These are phyloP conservation scores for Pseudorectes ferrugineus DNA, from an alignment of 2,113 vertebrate species.

Conservation along the genomic window DNA sequence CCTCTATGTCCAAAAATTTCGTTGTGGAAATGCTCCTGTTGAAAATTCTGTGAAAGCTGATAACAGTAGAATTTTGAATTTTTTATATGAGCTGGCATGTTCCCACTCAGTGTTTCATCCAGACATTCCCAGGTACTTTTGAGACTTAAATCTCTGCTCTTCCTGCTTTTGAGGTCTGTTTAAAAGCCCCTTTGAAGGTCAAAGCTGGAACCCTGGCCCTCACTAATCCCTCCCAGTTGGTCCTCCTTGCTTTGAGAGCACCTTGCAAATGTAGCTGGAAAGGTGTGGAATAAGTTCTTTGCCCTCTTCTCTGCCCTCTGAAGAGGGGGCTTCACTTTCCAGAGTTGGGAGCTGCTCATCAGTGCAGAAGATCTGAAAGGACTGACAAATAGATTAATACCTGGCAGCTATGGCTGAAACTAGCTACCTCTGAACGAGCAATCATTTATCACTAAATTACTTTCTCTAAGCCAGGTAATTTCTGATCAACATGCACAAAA, in stretches of 20 bases:
- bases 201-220: background rate
- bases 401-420: conserved; percentile 56
- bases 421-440: conserved; percentile 59
- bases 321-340: background rate
- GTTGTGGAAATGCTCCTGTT: background rate
- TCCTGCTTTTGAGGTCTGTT: background rate
- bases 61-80: background rate
- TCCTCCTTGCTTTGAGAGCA: background rate
- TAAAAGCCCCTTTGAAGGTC: conserved; percentile 5
- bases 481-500: conserved; percentile 71
- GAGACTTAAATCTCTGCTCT: background rate
- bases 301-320: background rate
- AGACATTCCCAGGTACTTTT: background rate
- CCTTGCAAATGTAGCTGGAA: conserved; percentile 5
- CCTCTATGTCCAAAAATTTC: background rate
- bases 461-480: conserved; percentile 70
- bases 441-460: conserved; percentile 75
- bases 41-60: background rate
- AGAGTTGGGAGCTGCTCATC: conserved; percentile 31
- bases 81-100: background rate
- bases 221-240: background rate
- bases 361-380: conserved; percentile 52
- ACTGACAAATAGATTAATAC: conserved; percentile 70
- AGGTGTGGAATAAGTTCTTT: conserved; percentile 38
- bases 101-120: background rate